These are phyloP conservation scores for Brachypteracias leptosomus DNA, from an alignment of 2,113 vertebrate genomes.

Conservation along the genomic window DNA sequence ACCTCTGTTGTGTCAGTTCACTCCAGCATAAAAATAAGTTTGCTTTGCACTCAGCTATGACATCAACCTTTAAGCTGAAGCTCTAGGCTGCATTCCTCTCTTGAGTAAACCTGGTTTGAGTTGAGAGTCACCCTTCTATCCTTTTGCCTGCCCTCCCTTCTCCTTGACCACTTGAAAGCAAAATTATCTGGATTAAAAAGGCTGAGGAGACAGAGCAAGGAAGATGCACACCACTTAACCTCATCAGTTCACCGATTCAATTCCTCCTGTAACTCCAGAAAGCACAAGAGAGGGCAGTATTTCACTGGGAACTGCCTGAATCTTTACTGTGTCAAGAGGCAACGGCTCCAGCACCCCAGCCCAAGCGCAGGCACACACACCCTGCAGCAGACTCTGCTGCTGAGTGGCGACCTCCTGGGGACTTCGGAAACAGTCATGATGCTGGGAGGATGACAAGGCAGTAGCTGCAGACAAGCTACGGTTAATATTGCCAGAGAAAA, in stretches of 20 bases:
- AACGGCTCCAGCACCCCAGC: not conserved
- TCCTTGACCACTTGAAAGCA: not conserved
- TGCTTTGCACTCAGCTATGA: not conserved
- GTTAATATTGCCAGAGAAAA: not conserved
- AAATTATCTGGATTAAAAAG: not conserved
- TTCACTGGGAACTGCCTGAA: not conserved
- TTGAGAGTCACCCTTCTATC: not conserved
- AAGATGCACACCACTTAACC: not conserved
- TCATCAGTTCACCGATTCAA: not conserved
- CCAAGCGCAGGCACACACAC: rapidly evolving
- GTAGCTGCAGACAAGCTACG: rapidly evolving
- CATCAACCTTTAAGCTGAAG: not conserved
- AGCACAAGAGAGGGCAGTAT: conserved; percentile 51
- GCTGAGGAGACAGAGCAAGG: not conserved
- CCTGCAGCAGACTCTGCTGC: not conserved
- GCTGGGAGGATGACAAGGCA: not conserved
- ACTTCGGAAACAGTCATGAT: not conserved
- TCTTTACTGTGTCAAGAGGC: not conserved
- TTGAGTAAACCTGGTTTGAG: not conserved
- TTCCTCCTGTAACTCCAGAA: not conserved
- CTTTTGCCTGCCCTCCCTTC: not conserved
- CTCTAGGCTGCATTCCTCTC: not conserved
- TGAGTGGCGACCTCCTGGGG: not conserved
- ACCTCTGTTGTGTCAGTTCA: not conserved
- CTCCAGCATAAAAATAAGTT: not conserved